Evolutionary conservation across 1,140 invertebrate species (phyloP).

Genomic region (Nasonia longicornis): DNA sequence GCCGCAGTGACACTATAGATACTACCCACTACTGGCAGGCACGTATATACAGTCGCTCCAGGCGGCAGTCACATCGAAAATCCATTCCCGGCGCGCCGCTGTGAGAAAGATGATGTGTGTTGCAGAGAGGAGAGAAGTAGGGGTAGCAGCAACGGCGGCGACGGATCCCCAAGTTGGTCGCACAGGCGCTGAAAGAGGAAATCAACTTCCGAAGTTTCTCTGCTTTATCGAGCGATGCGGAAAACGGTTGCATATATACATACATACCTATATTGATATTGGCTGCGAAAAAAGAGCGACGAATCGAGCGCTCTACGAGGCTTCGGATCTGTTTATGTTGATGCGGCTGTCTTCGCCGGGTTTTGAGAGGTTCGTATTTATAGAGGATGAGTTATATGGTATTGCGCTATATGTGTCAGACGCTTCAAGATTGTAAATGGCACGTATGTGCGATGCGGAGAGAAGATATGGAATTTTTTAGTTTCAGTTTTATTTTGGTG

Average conservation of each 20-base stretch:
- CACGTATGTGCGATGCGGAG: too few species aligned
- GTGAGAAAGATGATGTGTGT: not conserved
- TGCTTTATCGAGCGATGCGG: not conserved
- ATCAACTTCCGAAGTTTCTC: slow-evolving; percentile 10
- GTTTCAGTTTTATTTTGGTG: too few species aligned
- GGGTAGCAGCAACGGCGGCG: not conserved
- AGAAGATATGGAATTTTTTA: too few species aligned
- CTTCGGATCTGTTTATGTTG: not conserved
- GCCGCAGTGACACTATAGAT: not conserved
- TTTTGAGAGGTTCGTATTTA: not conserved
- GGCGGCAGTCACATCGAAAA: slow-evolving; percentile 15
- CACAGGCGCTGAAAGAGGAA: not conserved
- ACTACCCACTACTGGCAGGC: not conserved
- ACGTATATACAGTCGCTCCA: not conserved
- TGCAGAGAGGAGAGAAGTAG: too few species aligned
- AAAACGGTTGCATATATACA: not conserved
- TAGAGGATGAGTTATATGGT: not conserved
- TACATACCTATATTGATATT: not conserved
- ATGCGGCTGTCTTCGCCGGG: not conserved
- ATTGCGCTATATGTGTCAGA: not conserved
- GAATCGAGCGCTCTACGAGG: too few species aligned
- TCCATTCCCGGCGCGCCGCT: not conserved
- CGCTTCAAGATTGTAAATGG: too few species aligned
- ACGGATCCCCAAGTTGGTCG: not conserved
- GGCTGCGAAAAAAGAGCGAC: too few species aligned